Percentiles rank a stretch among this genome's conserved stretches.
Evolutionary conservation across 2,797 vertebrate species (phyloP).

Genomic region (Xerus rutilus): DNA sequence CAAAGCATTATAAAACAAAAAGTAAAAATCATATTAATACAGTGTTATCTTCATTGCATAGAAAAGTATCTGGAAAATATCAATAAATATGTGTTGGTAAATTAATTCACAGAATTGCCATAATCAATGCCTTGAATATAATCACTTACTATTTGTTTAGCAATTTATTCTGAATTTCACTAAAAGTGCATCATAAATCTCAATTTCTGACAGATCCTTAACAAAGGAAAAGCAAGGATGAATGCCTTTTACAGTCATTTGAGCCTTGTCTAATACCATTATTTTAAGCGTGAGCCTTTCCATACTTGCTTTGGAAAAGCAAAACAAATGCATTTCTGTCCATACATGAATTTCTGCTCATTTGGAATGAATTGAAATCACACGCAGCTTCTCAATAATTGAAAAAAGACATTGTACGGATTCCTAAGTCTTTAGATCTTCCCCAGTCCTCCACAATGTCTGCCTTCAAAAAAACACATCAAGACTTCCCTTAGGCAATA

Average conservation of each 20-base stretch:
- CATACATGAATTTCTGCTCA: not conserved
- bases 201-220: not conserved
- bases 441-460: not conserved
- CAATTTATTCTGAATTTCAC: conserved; percentile 23
- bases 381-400: not conserved
- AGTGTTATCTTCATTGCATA: not conserved
- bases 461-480: not conserved
- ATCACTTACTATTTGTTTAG: not conserved
- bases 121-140: not conserved
- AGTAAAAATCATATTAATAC: not conserved
- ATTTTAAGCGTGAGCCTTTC: not conserved
- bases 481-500: not conserved
- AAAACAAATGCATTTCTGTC: not conserved
- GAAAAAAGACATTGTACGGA: not conserved
- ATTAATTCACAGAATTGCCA: not conserved
- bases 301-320: not conserved
- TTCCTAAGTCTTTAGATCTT: not conserved
- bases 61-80: not conserved
- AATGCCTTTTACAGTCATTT: not conserved
- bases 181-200: not conserved
- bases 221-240: not conserved
- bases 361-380: not conserved
- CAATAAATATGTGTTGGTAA: not conserved
- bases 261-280: not conserved
- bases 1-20: not conserved